Percentiles rank a stretch among this genome's conserved stretches.
phyloP scores from a whole-genome alignment of 2,888 invertebrate genomes.

The Drosophila borealis region DNA sequence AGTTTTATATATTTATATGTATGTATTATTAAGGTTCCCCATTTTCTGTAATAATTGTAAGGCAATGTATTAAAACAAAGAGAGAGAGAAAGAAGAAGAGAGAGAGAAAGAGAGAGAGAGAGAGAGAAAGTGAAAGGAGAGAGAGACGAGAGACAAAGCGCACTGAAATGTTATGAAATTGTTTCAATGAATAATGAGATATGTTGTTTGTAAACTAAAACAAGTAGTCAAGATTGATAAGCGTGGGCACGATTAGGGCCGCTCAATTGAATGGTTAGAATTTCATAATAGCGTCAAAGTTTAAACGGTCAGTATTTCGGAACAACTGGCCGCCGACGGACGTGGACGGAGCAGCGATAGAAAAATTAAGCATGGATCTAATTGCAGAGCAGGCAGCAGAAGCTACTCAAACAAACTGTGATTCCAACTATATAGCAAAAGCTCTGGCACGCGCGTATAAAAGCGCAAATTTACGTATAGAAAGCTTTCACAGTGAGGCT shows the following conservation, averaged over 20 bases:
- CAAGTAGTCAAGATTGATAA: slow-evolving; percentile 27
- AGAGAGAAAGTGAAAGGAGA: too few species aligned
- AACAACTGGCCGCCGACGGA: slow-evolving; percentile 24
- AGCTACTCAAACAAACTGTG: slow-evolving; percentile 17
- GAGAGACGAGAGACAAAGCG: neutral
- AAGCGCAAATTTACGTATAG: slow-evolving; percentile 44
- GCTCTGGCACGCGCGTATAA: slow-evolving; percentile 51
- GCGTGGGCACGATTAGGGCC: slow-evolving; percentile 1
- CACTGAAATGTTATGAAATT: slow-evolving; percentile 7
- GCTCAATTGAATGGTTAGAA: slow-evolving; percentile 24
- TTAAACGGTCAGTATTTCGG: slow-evolving; percentile 35
- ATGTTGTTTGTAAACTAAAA: slow-evolving; percentile 27
- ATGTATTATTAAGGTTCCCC: too few species aligned
- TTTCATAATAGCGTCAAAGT: slow-evolving; percentile 14
- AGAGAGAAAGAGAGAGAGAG: too few species aligned
- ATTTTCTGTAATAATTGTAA: too few species aligned
- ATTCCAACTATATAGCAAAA: slow-evolving; percentile 36
- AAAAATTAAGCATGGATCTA: slow-evolving; percentile 37
- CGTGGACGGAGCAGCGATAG: slow-evolving; percentile 13
- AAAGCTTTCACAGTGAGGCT: slow-evolving; percentile 36
- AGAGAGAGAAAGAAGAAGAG: too few species aligned
- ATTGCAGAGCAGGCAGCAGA: slow-evolving; percentile 3
- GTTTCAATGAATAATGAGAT: neutral
- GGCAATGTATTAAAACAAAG: too few species aligned
- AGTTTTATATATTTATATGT: too few species aligned